Base-by-base conservation (phyloP, 2,888 invertebrate genomes). In the Eristalis arbustorum region DNA sequence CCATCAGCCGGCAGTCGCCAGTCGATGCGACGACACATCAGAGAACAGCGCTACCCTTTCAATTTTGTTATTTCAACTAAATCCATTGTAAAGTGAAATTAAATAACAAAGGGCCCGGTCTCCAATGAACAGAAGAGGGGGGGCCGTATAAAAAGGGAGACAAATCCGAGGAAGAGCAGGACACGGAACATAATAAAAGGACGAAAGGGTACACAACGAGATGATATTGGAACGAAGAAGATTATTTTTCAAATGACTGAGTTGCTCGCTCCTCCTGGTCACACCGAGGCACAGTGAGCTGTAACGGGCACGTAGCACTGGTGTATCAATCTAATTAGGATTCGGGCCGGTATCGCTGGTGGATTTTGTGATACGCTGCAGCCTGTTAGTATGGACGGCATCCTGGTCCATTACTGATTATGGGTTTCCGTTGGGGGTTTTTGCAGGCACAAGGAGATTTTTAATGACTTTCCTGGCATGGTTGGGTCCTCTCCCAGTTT, bases 41-140 rank as follows among this genome's bases (percentile, higher is more conserved):
- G 74, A 77, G 57, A 79, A 68, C 76, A 84, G 74, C 83, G 82
- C 80, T 80, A 83, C 82, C 79, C 87, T 83, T 87, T 87, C 78
- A 79, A 72, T 87, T 87, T 87, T 83, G 78, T 87, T 83, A 78
- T 83, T 83, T 83, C 79, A 79, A 83, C 87, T 79, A 75, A 83
- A 75, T 72, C 67, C 79, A 79, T 87, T 87, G 71, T 83, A 83
- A 75, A 71, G 71, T 67, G 78, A 79, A 75, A 79, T 75, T 83
- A 72, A 78, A 83, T 67, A 78, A 72, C 57, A 78, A 72, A 79
- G 49, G 59, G 25, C 25, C 59, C 25, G 59, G 59, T 5, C 3
- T 5, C 23, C 13, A 18, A 18, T 1, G 18, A 14, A 8, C n/a
- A 18, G 18, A 8, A 31, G 31, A 5, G 18, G 14, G 8, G 59